A percentile compares a stretch with the other conserved stretches of the same genome.
Conservation (phyloP, 1,140 invertebrate species). For the Ericerus pela region DNA sequence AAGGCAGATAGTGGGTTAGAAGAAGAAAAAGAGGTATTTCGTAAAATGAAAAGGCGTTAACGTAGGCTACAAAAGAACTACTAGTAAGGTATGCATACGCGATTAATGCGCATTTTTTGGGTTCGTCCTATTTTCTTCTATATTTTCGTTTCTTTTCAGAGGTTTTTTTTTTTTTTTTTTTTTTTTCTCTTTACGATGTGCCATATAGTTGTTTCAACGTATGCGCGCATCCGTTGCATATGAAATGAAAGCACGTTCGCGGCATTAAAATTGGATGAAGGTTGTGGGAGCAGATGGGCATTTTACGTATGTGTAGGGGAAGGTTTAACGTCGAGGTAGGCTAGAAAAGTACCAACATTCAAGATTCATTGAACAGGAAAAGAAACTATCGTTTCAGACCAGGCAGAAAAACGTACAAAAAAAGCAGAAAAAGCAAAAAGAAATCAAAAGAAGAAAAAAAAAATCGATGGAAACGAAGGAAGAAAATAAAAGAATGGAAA, state of each 20-base stretch:
- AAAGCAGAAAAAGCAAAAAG: no score
- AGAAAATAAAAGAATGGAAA: conserved; percentile 1
- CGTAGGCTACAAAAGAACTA: conserved; percentile 7
- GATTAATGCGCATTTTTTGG: conserved; percentile 9
- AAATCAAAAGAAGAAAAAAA: no score
- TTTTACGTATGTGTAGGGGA: no score
- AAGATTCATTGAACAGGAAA: conserved; percentile 12
- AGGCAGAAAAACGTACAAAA: no score
- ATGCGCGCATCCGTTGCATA: conserved; percentile 9
- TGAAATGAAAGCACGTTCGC: conserved; percentile 12
- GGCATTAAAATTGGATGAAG: conserved; percentile 11
- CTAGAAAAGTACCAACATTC: conserved; percentile 10
- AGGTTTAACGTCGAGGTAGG: background rate
- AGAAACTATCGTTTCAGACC: conserved; percentile 8
- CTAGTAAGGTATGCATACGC: conserved; percentile 5
- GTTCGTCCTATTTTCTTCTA: conserved; percentile 5
- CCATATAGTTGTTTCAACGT: conserved; percentile 5
- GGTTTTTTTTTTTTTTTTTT: no score
- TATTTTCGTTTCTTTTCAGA: no score
- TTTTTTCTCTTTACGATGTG: conserved; percentile 7
- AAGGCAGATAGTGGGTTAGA: no score
- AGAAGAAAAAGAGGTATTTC: no score
- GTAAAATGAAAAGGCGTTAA: background rate
- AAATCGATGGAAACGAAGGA: conserved; percentile 5
- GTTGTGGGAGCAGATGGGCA: conserved; percentile 7